Evolutionary conservation across 1,140 invertebrate genomes (phyloP).

Genomic region (Drosophila nebulosa): DNA sequence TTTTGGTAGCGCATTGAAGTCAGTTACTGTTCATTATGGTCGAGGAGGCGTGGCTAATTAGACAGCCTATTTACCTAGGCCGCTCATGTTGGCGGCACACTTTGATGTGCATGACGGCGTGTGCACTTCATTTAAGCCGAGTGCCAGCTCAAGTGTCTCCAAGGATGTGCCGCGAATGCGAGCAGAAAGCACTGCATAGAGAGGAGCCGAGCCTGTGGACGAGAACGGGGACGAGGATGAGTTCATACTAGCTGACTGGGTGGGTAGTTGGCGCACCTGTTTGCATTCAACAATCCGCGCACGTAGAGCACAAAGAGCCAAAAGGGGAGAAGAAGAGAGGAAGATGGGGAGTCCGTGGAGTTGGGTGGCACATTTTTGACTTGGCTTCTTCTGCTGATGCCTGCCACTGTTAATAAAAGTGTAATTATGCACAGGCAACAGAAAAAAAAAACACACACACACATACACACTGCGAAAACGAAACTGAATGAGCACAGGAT

Average conservation of each 20-base stretch:
- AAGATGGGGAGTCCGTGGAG: too few species aligned
- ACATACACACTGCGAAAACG: too few species aligned
- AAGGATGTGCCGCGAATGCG: slow-evolving; percentile 52
- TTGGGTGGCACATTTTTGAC: slow-evolving; percentile 48
- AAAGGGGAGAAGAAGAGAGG: too few species aligned
- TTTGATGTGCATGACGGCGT: slow-evolving; percentile 74
- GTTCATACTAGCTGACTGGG: background rate
- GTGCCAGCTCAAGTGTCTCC: slow-evolving; percentile 71
- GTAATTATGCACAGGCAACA: slow-evolving; percentile 60
- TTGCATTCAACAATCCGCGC: slow-evolving; percentile 68
- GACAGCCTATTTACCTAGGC: slow-evolving; percentile 32
- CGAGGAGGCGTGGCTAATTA: slow-evolving; percentile 67
- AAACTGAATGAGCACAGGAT: background rate
- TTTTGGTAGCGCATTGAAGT: slow-evolving; percentile 35
- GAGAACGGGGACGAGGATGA: slow-evolving; percentile 2
- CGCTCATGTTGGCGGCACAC: slow-evolving; percentile 46
- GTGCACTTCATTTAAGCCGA: slow-evolving; percentile 77
- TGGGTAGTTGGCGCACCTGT: slow-evolving; percentile 50
- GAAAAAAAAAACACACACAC: slow-evolving; percentile 13
- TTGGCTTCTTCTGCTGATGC: slow-evolving; percentile 48
- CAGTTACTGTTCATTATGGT: slow-evolving; percentile 62
- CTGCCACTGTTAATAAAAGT: slow-evolving; percentile 70
- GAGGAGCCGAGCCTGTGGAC: background rate
- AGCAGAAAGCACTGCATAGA: background rate
- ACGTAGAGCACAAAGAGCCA: slow-evolving; percentile 37